Evolutionary conservation across 2,888 invertebrate genomes (phyloP).

Genomic region (Leistus spinibarbis): DNA sequence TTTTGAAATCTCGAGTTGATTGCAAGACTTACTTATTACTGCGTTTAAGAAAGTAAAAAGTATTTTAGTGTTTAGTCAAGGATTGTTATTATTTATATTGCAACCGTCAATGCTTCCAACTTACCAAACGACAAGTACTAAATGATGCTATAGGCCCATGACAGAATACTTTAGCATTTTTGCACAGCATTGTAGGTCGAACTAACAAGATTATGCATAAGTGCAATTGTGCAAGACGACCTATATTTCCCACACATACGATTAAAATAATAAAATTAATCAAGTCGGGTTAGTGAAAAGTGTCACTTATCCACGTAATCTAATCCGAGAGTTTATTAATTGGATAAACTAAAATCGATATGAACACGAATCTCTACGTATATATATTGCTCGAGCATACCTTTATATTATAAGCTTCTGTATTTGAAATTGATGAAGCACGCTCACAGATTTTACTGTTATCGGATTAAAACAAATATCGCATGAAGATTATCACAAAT

Average conservation of each 20-base stretch:
- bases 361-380: neutral
- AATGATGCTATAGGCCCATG: too few relatives aligned
- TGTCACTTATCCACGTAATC: constrained; percentile 15
- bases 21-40: too few relatives aligned
- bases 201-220: too few relatives aligned
- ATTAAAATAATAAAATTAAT: constrained; percentile 16
- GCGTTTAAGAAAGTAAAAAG: too few relatives aligned
- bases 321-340: constrained; percentile 21
- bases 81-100: too few relatives aligned
- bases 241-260: neutral
- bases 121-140: too few relatives aligned
- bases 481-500: neutral
- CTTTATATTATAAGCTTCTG: neutral
- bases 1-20: too few relatives aligned
- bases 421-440: neutral
- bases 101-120: too few relatives aligned
- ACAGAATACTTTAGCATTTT: too few relatives aligned
- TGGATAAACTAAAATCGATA: constrained; percentile 25
- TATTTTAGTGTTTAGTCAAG: too few relatives aligned
- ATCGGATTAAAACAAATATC: neutral
- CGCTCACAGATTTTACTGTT: neutral
- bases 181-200: too few relatives aligned
- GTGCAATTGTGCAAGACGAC: neutral
- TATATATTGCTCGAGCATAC: neutral
- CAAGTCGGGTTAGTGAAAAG: neutral